Evolutionary conservation across 2,113 vertebrate species (phyloP).

Genomic region (Ginglymostoma cirratum): DNA sequence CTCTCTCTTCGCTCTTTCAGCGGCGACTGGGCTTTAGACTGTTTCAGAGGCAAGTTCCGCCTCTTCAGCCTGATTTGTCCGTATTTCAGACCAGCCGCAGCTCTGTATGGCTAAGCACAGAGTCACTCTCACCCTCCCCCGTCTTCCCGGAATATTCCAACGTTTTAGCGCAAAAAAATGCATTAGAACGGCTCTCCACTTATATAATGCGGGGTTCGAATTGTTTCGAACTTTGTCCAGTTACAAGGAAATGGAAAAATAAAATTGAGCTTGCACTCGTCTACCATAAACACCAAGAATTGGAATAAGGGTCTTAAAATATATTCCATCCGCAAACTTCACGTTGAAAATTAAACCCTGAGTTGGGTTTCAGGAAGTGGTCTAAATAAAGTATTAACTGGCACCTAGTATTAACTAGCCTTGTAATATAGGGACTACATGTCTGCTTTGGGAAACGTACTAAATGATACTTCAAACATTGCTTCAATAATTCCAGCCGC

Average conservation of each 20-base stretch:
- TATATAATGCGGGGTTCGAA: neutral
- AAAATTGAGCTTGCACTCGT: neutral
- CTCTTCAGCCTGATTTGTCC: neutral
- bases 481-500: neutral
- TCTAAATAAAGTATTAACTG: neutral
- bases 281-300: neutral
- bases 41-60: neutral
- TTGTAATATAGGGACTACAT: neutral
- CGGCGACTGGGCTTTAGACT: neutral
- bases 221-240: neutral
- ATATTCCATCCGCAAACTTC: neutral
- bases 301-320: neutral
- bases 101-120: neutral
- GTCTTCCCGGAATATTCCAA: neutral
- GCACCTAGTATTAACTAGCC: neutral
- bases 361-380: neutral
- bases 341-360: neutral
- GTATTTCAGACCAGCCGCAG: too few species aligned
- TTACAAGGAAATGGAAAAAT: neutral
- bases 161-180: neutral
- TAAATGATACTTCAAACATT: neutral
- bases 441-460: neutral
- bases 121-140: neutral
- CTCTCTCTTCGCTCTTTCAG: neutral
- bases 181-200: neutral